Base-by-base conservation (phyloP, 2,888 invertebrate species). In the Ophion ventricosus region DNA sequence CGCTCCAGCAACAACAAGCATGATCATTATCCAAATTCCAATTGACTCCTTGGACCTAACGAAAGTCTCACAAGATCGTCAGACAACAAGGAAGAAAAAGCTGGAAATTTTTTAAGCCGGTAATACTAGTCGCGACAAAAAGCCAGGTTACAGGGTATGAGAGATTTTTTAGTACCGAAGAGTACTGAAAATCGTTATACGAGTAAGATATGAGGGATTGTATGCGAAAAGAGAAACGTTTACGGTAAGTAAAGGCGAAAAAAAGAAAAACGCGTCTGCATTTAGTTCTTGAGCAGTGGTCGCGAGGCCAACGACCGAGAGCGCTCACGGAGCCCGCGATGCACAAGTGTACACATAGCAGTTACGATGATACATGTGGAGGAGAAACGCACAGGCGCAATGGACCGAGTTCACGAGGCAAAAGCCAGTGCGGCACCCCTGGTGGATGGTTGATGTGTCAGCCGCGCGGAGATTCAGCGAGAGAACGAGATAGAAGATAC, bases 221-320 rank as follows among this genome's bases (percentile, higher is more conserved):
- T 67, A 56, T 43, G 49, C 40, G 35, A 49, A 63, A 61, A 67
- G 69, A 77, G 49, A 20, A 69, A 78, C 57, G 64, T 56, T 72
- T 35, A 35, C 56, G 29, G 23, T 20, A 63, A 49, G 73, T 43
- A 74, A 20, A 23, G 54, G 26, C 10, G 43, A 25, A 57, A 26
- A 14, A 63, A 57, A 26, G 10, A 63, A 43, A 49, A 23, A 66
- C 49, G 72, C 17, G 61, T 61, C 54, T 40, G 80, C 40, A 73
- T 77, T 76, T 61, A 70, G 80, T 76, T 80, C 54, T 66, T 35
- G 77, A 76, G 66, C 66, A 64, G 40, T 61, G 61, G 61, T 29
- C 43, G 59, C 23, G 84, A 74, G 84, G 80, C 80, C 84, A 84
- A 84, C 80, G 84, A 84, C 84, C 84, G 84, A 74, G 74, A 56